Conservation (phyloP, 2,797 vertebrate species). For the Esox masquinongy region DNA sequence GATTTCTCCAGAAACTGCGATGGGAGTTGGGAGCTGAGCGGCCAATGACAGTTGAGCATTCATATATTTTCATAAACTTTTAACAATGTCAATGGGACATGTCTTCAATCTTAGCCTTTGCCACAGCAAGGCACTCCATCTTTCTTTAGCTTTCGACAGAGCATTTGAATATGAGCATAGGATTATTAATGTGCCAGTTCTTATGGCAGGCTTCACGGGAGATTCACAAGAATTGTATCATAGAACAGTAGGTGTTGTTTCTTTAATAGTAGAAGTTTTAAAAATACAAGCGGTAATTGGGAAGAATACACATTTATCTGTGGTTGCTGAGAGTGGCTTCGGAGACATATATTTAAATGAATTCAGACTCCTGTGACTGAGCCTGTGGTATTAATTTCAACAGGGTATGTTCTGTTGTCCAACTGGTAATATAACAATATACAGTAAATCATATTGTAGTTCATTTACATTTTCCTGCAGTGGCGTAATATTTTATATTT, state of each 20-base stretch:
- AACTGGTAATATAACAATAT: conserved; percentile 16
- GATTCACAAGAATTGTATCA: conserved; percentile 44
- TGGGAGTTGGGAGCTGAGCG: conserved; percentile 81
- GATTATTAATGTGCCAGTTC: conserved; percentile 91
- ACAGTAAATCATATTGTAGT: background rate
- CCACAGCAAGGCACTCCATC: conserved; percentile 89
- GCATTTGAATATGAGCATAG: conserved; percentile 91
- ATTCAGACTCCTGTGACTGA: conserved; percentile 30
- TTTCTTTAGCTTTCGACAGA: conserved; percentile 92
- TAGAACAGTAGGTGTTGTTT: conserved; percentile 17
- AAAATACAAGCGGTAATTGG: conserved; percentile 40
- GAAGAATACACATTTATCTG: conserved; percentile 31
- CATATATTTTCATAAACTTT: conserved; percentile 99
- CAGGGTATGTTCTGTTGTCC: conserved; percentile 35
- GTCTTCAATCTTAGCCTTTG: conserved; percentile 94
- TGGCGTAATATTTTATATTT: background rate
- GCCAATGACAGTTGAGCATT: conserved; percentile 94
- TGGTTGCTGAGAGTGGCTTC: conserved; percentile 29
- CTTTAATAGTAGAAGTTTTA: conserved; percentile 49
- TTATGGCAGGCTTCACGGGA: conserved; percentile 66
- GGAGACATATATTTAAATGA: conserved; percentile 46
- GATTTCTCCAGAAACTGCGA: conserved; percentile 88
- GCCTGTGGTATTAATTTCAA: conserved; percentile 42
- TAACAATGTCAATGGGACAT: conserved; percentile 96
- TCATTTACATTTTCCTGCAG: background rate